Conservation (phyloP, 2,888 invertebrate genomes). For the Cerastis leucographa region DNA sequence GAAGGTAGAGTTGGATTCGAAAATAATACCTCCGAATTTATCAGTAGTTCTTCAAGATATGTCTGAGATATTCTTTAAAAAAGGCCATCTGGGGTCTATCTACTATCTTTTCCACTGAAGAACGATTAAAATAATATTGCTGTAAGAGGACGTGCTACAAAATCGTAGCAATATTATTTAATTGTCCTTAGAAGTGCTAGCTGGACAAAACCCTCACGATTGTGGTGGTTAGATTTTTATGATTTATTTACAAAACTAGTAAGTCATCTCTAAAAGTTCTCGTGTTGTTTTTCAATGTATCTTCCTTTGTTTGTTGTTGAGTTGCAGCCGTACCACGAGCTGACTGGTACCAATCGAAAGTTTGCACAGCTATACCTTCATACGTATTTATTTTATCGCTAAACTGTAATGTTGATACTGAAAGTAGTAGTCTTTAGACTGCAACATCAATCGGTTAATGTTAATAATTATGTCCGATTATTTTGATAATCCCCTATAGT, state of each 20-base stretch:
- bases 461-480: not conserved
- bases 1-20: not conserved
- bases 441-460: not conserved
- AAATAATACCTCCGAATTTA: not conserved
- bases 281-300: constrained; percentile 15
- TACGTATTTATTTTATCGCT: constrained; percentile 16
- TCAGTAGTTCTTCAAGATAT: not conserved
- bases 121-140: no score
- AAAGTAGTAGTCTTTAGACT: constrained; percentile 14
- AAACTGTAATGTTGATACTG: constrained; percentile 27
- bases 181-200: not conserved
- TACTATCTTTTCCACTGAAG: not conserved
- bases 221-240: not conserved
- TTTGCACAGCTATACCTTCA: not conserved
- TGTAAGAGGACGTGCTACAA: no score
- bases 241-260: not conserved
- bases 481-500: not conserved
- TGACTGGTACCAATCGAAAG: constrained; percentile 30
- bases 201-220: no score
- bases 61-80: not conserved
- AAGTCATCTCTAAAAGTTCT: not conserved
- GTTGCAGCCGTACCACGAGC: constrained; percentile 33
- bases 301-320: not conserved
- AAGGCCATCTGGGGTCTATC: not conserved
- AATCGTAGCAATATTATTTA: no score